Base-by-base conservation (phyloP, 2,797 vertebrate genomes). In the Poeciliopsis presidionis region DNA sequence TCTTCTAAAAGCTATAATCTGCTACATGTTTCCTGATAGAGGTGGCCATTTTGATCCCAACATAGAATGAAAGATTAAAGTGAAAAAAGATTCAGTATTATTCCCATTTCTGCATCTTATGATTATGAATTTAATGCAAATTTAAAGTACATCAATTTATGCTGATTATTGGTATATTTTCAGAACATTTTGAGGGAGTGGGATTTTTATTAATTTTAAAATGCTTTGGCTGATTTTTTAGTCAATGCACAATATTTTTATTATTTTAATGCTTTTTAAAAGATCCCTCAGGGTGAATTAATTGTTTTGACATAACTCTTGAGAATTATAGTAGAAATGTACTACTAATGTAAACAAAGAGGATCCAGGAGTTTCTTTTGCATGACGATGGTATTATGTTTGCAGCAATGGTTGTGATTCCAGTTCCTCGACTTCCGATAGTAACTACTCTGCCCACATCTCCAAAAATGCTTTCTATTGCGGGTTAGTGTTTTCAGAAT, bases 341-440 rank as follows among this genome's bases (percentile, higher is more conserved):
- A 25, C 30, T n/a, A 41, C 6, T 39, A n/a, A 25, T 20, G 20
- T 39, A 33, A 72, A 12, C 16, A 55, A 0, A 59, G 22, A 74
- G 2, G 25, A 43, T 43, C 0, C 4, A 55, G 25, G 53, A 67
- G 72, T 74, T 22, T 16, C 13, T 72, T 43, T 22, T 14, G 9
- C 0, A 43, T 57, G 39, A 25, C 57, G 7, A 41, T 77, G 78
- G 85, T 65, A 81, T 45, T 57, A 76, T 30, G 33, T 65, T 36
- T 41, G 39, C 20, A 69, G 22, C 36, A 41, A 11, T 25, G 0
- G 22, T 5, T 41, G 43, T n/a, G 39, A 69, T 69, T n/a, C 11
- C 65, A 43, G 39, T 43, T n/a, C 39, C 65, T 69, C 7, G 5
- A 69, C n/a, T 69, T 41, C 39, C 1, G 9, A 67, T 13, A 63